Percentiles rank a stretch among this genome's conserved stretches.
Conservation (phyloP, 2,797 vertebrate genomes). For the Spinus pinus region DNA sequence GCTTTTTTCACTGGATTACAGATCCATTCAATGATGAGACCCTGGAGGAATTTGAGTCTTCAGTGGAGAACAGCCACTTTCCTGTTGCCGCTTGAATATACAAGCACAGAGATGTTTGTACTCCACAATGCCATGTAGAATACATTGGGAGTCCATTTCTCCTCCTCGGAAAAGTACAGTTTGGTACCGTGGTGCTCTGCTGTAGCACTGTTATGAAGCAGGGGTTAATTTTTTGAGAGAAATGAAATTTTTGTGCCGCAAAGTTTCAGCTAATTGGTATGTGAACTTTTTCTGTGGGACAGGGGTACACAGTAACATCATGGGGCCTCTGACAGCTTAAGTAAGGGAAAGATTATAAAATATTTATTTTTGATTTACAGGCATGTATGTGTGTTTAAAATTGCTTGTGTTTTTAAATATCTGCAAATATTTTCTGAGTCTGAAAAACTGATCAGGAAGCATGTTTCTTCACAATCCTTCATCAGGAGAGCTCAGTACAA, state of each 20-base stretch:
- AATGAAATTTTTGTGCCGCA: background rate
- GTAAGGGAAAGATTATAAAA: background rate
- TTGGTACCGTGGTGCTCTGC: background rate
- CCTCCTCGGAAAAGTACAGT: background rate
- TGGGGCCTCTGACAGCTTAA: background rate
- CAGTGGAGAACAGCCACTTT: background rate
- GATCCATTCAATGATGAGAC: background rate
- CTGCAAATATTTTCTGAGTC: background rate
- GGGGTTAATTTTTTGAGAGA: background rate
- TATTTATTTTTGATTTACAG: background rate
- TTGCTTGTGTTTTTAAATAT: background rate
- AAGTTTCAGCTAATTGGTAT: background rate
- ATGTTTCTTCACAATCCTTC: background rate
- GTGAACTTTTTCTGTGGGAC: background rate
- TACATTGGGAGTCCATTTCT: background rate
- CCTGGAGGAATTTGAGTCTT: background rate
- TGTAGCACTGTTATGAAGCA: background rate
- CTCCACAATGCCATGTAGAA: background rate
- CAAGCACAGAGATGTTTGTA: background rate
- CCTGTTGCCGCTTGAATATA: background rate
- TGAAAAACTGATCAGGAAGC: background rate
- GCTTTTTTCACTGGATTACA: background rate
- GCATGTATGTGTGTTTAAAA: background rate
- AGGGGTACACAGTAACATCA: background rate
- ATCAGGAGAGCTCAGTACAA: background rate